phyloP scores from a whole-genome alignment of 1,140 invertebrate species.

The Trichogramma pretiosum region DNA sequence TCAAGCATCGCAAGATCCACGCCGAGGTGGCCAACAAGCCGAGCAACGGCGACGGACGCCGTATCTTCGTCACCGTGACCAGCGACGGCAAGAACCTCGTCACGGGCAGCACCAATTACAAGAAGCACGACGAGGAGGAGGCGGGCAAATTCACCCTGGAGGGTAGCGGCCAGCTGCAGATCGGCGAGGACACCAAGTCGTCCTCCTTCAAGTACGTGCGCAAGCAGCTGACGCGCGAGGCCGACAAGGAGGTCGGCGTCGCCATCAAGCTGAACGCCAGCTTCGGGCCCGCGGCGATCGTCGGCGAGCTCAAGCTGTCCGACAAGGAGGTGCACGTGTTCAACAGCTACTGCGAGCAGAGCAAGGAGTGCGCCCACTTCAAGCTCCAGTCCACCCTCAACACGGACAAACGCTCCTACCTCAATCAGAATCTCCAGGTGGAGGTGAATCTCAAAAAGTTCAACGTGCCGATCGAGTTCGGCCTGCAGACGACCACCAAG shows the following conservation, averaged over 20 bases:
- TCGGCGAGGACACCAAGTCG: constrained; percentile 55
- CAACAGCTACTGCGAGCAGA: constrained; percentile 65
- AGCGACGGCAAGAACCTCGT: constrained; percentile 57
- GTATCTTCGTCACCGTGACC: constrained; percentile 52
- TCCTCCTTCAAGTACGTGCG: constrained; percentile 64
- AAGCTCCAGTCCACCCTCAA: constrained; percentile 56
- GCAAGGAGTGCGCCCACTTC: constrained; percentile 64
- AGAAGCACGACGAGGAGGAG: constrained; percentile 47
- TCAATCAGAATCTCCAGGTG: constrained; percentile 49
- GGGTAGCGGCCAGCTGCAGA: constrained; percentile 57
- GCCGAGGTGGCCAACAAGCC: constrained; percentile 56
- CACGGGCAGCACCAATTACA: constrained; percentile 60
- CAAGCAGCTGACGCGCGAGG: constrained; percentile 49
- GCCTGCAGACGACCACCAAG: constrained; percentile 53
- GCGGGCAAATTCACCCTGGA: constrained; percentile 58
- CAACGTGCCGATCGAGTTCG: constrained; percentile 61
- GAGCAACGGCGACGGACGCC: constrained; percentile 48
- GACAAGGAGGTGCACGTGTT: constrained; percentile 61
- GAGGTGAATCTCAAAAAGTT: constrained; percentile 60
- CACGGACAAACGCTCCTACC: constrained; percentile 33
- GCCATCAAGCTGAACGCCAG: constrained; percentile 44
- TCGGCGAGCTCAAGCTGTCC: constrained; percentile 58
- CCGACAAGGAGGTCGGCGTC: constrained; percentile 54
- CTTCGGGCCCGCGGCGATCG: constrained; percentile 45
- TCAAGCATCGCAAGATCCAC: constrained; percentile 57